Conservation (phyloP, 1,140 invertebrate species). For the Theocolax elegans region DNA sequence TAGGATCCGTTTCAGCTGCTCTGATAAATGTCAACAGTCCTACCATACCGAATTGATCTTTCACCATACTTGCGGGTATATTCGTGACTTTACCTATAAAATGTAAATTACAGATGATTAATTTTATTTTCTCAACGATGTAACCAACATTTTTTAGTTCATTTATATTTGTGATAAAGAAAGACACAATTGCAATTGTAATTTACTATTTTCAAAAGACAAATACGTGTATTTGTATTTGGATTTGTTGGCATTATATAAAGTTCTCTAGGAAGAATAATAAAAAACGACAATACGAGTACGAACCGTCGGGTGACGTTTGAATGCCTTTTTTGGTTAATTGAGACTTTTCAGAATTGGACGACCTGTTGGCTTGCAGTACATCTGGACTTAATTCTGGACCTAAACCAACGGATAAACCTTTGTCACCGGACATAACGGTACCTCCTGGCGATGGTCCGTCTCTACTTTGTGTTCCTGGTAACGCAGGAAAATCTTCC, state of each 20-base stretch:
- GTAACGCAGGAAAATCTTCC: conserved; percentile 98
- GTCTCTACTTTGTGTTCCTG: conserved; percentile 74
- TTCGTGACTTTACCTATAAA: conserved; percentile 89
- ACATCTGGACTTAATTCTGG: conserved; percentile 65
- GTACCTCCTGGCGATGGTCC: conserved; percentile 68
- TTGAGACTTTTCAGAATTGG: conserved; percentile 65
- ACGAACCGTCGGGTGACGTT: conserved; percentile 89
- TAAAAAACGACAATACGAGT: not conserved
- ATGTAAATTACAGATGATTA: not conserved
- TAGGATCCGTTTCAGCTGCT: conserved; percentile 95
- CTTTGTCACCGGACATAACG: conserved; percentile 68
- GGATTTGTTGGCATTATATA: no score
- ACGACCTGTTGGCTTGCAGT: conserved; percentile 63
- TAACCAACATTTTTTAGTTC: no score
- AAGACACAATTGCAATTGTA: no score
- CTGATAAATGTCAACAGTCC: conserved; percentile 97
- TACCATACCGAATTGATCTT: conserved; percentile 99
- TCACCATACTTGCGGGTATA: conserved; percentile 98
- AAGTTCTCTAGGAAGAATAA: not conserved
- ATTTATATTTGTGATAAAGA: no score
- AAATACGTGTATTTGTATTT: no score
- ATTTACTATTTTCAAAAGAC: no score
- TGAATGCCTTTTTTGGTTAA: conserved; percentile 86
- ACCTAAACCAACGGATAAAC: conserved; percentile 67
- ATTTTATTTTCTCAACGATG: no score